Percentiles rank a stretch among this genome's conserved stretches.
phyloP scores from a whole-genome alignment of 2,797 vertebrate species.

The Ambastaia sidthimunki region DNA sequence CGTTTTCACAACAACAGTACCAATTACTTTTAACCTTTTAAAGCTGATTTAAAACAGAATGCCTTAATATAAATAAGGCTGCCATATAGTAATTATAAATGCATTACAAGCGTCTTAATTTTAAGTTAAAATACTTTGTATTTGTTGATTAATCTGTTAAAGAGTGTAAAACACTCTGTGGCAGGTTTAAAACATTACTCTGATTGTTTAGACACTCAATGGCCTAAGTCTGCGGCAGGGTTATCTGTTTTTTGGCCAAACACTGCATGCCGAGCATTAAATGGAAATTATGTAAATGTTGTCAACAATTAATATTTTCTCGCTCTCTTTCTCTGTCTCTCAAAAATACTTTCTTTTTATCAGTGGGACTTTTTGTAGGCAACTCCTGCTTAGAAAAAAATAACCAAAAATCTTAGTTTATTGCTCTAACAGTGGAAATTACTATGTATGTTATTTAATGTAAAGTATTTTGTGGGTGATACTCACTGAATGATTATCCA shows the following conservation, averaged over 20 bases:
- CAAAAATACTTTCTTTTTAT: not conserved
- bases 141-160: not conserved
- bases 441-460: constrained; percentile 8
- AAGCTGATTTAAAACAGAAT: constrained; percentile 11
- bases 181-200: not conserved
- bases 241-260: constrained; percentile 5
- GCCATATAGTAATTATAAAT: constrained; percentile 22
- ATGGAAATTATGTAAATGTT: not conserved
- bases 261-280: not conserved
- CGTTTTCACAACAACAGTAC: constrained; percentile 18
- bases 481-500: constrained; percentile 40
- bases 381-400: not conserved
- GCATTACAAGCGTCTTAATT: not conserved
- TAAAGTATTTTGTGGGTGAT: constrained; percentile 20
- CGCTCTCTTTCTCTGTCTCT: not conserved
- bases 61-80: constrained; percentile 25
- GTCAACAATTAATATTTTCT: not conserved
- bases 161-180: not conserved
- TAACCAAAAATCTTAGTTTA: not conserved
- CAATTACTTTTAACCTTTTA: not conserved
- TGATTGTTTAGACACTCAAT: not conserved
- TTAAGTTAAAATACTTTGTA: no score
- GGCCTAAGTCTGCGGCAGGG: not conserved
- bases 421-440: constrained; percentile 11
- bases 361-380: not conserved